A percentile compares a stretch with the other conserved stretches of the same genome.
phyloP scores from a whole-genome alignment of 2,797 vertebrate species.

The Sebastes trivittatus region DNA sequence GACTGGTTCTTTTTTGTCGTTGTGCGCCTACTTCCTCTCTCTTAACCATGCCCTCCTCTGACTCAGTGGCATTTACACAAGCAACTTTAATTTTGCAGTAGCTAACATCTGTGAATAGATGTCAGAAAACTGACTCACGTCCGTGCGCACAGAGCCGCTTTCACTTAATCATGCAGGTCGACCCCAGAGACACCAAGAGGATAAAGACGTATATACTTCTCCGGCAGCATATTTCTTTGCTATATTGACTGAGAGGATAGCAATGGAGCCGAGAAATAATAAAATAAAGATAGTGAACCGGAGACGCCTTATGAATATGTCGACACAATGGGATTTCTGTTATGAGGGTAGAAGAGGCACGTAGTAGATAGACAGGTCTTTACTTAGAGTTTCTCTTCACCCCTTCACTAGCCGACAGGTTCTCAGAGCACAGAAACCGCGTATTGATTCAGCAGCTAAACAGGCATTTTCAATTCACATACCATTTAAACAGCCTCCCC shows the following conservation, averaged over 20 bases:
- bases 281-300: neutral
- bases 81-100: slow-evolving; percentile 75
- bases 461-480: slow-evolving; percentile 73
- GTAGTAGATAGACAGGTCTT: slow-evolving; percentile 25
- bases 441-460: slow-evolving; percentile 73
- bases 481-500: slow-evolving; percentile 66
- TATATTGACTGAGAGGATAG: neutral
- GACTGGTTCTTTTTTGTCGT: slow-evolving; percentile 13
- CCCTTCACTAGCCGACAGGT: slow-evolving; percentile 30
- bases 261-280: neutral
- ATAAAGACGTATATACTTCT: slow-evolving; percentile 14
- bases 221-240: neutral
- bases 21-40: slow-evolving; percentile 8
- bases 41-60: slow-evolving; percentile 28
- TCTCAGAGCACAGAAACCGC: slow-evolving; percentile 47
- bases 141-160: neutral
- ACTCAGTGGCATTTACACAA: slow-evolving; percentile 77
- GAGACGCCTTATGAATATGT: slow-evolving; percentile 25
- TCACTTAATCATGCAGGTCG: slow-evolving; percentile 30
- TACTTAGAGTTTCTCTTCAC: slow-evolving; percentile 19
- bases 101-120: slow-evolving; percentile 67
- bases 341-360: neutral
- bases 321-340: slow-evolving; percentile 7
- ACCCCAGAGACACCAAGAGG: neutral
- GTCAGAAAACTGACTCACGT: slow-evolving; percentile 19